Conservation (phyloP, 2,113 vertebrate species). For the Sinocyclocheilus anophthalmus region DNA sequence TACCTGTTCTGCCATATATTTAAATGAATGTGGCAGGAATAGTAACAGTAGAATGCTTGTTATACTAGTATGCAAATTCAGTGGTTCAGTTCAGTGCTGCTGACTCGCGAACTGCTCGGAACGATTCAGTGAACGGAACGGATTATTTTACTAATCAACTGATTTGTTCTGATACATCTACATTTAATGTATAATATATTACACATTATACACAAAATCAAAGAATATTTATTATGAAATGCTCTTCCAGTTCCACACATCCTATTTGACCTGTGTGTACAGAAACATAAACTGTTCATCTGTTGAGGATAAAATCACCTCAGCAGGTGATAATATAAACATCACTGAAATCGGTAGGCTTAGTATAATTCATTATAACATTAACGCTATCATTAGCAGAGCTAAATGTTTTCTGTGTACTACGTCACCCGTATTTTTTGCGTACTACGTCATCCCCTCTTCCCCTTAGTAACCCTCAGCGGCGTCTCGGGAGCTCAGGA, state of each 20-base stretch:
- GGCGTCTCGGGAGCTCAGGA: slow-evolving; percentile 70
- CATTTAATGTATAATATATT: no score
- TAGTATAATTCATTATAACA: background rate
- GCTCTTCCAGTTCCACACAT: no score
- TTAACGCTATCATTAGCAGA: background rate
- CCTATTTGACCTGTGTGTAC: no score
- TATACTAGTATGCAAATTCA: background rate
- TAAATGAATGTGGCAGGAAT: background rate
- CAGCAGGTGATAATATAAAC: background rate
- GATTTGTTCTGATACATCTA: no score
- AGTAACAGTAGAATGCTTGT: background rate
- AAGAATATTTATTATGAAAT: no score
- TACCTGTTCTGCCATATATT: background rate
- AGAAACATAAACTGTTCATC: background rate
- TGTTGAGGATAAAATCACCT: background rate
- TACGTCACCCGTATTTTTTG: slow-evolving; percentile 51
- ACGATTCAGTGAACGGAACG: background rate
- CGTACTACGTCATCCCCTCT: slow-evolving; percentile 62
- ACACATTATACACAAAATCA: no score
- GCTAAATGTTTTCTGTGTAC: background rate
- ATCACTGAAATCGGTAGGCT: background rate
- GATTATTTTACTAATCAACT: no score
- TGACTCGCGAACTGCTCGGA: background rate
- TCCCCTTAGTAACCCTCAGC: slow-evolving; percentile 76
- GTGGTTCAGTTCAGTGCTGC: background rate